Conservation (phyloP, 2,888 invertebrate species). For the Heliothis peltigera region DNA sequence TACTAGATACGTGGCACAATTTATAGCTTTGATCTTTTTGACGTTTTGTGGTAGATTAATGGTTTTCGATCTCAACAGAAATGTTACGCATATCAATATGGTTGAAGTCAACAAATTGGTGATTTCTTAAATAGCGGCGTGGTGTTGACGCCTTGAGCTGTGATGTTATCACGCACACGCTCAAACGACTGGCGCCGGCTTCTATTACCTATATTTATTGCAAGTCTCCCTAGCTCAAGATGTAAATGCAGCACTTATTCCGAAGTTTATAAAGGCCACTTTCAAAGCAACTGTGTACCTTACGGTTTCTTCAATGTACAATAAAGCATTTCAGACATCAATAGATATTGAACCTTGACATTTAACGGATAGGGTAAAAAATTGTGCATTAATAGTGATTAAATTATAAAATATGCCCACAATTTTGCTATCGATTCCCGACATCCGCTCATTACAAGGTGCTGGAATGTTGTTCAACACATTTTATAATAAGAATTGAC, state of each 20-base stretch:
- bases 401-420: slow-evolving; percentile 84
- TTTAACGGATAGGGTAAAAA: slow-evolving; percentile 60
- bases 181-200: slow-evolving; percentile 82
- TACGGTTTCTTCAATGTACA: slow-evolving; percentile 69
- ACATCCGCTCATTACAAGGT: slow-evolving; percentile 88
- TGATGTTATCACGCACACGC: slow-evolving; percentile 83
- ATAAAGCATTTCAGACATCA: slow-evolving; percentile 61
- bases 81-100: slow-evolving; percentile 47
- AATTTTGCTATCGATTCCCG: slow-evolving; percentile 87
- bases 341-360: slow-evolving; percentile 67
- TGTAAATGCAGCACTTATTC: slow-evolving; percentile 78
- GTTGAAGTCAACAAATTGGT: slow-evolving; percentile 62
- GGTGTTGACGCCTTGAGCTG: slow-evolving; percentile 77
- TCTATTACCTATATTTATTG: slow-evolving; percentile 80
- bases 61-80: slow-evolving; percentile 36
- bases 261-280: slow-evolving; percentile 75
- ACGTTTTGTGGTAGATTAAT: slow-evolving; percentile 44
- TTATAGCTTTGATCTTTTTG: slow-evolving; percentile 41
- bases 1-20: slow-evolving; percentile 37
- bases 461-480: slow-evolving; percentile 86
- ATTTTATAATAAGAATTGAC: slow-evolving; percentile 82
- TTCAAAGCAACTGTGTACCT: slow-evolving; percentile 75
- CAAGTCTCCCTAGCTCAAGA: slow-evolving; percentile 74
- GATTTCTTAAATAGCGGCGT: slow-evolving; percentile 74
- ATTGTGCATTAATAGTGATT: slow-evolving; percentile 54